phyloP scores from a whole-genome alignment of 1,140 invertebrate genomes.

The Macrosteles quadrilineatus region DNA sequence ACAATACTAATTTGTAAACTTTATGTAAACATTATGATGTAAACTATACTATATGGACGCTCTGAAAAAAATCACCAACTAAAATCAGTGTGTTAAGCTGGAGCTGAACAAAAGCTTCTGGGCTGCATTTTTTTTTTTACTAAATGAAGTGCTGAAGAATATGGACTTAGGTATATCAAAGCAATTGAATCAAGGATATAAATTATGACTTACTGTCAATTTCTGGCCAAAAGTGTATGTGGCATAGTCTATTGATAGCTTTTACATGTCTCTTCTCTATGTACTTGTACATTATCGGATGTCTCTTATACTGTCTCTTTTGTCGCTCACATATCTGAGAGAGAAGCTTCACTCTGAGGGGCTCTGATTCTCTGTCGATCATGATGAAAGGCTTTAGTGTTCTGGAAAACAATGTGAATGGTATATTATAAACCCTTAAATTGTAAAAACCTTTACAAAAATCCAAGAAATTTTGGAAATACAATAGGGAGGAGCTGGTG shows the following conservation, averaged over 20 bases:
- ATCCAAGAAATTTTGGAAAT: background rate
- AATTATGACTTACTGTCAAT: slow-evolving; percentile 28
- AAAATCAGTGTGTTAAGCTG: too few relatives aligned
- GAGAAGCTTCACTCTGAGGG: slow-evolving; percentile 66
- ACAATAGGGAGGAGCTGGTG: background rate
- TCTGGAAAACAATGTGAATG: slow-evolving; percentile 51
- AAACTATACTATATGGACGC: too few relatives aligned
- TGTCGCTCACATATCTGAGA: slow-evolving; percentile 19
- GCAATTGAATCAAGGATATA: too few relatives aligned
- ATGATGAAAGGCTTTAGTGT: slow-evolving; percentile 77
- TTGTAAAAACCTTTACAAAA: background rate
- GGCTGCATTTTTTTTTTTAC: too few relatives aligned
- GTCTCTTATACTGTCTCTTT: background rate
- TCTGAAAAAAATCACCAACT: too few relatives aligned
- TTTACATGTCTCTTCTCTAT: slow-evolving; percentile 32
- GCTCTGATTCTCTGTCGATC: slow-evolving; percentile 62
- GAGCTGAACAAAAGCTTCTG: too few relatives aligned
- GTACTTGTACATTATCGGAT: slow-evolving; percentile 37
- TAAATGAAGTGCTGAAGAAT: too few relatives aligned
- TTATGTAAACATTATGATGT: too few relatives aligned
- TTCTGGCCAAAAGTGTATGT: slow-evolving; percentile 35
- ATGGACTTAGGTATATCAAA: too few relatives aligned
- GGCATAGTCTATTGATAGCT: slow-evolving; percentile 32
- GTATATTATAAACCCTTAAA: background rate
- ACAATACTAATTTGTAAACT: too few relatives aligned